phyloP scores from a whole-genome alignment of 2,113 vertebrate species.

The Galemys pyrenaicus region DNA sequence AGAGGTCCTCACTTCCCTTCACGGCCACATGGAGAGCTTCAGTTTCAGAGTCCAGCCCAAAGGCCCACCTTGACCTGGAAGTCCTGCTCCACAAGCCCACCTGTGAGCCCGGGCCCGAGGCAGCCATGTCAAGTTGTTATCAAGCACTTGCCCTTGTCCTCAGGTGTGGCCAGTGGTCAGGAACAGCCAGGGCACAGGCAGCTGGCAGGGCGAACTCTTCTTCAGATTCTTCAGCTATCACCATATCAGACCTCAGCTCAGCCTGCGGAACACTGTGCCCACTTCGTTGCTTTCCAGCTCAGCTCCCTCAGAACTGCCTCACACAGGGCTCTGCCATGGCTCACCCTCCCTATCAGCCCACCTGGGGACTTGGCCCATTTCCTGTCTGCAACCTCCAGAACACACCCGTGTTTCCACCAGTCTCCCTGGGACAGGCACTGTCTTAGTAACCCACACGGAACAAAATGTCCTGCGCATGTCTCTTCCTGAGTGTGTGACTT shows the following conservation, averaged over 20 bases:
- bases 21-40: rapidly evolving
- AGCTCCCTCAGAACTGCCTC: rapidly evolving
- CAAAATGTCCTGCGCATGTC: rapidly evolving
- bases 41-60: background rate
- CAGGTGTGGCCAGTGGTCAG: too few relatives aligned
- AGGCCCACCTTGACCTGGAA: background rate
- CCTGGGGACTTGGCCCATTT: rapidly evolving
- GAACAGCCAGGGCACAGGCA: background rate
- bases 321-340: rapidly evolving
- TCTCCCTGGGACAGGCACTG: background rate
- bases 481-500: background rate
- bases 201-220: background rate
- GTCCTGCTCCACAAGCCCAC: background rate
- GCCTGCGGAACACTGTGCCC: rapidly evolving
- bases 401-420: background rate
- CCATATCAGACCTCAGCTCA: background rate
- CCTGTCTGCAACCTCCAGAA: too few relatives aligned
- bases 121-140: background rate
- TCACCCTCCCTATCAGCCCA: rapidly evolving
- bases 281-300: rapidly evolving
- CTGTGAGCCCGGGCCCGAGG: background rate
- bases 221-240: background rate
- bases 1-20: too few relatives aligned
- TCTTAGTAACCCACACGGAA: background rate
- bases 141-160: background rate